Percentiles rank a stretch among this genome's conserved stretches.
Conservation (phyloP, 2,888 invertebrate genomes). For the Netelia inedita region DNA sequence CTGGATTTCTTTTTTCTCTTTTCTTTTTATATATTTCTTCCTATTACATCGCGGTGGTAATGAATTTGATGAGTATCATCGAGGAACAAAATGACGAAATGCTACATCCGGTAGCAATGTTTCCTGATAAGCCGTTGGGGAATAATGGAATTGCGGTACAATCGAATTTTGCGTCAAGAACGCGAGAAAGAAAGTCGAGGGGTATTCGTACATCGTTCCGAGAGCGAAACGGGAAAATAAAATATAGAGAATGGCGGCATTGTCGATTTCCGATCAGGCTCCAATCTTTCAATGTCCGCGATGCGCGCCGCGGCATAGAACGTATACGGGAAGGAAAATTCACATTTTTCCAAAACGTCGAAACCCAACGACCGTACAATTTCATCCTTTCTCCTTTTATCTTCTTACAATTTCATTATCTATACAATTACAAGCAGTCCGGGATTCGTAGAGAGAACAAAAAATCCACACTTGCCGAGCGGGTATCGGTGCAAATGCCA, state of each 20-base stretch:
- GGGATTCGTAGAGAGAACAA: not conserved
- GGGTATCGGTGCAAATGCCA: not conserved
- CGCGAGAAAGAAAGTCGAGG: not conserved
- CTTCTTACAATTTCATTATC: conserved; percentile 12
- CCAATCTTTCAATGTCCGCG: conserved; percentile 45
- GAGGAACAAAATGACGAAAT: not conserved
- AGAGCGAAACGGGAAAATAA: not conserved
- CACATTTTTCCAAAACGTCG: not conserved
- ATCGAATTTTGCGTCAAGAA: conserved; percentile 27
- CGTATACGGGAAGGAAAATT: not conserved
- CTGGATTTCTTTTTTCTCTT: not conserved
- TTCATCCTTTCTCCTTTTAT: not conserved
- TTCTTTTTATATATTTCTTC: not conserved
- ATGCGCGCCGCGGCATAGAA: conserved; percentile 8
- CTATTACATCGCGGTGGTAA: not conserved
- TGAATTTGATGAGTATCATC: not conserved
- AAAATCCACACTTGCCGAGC: conserved; percentile 11
- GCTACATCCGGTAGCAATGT: not conserved
- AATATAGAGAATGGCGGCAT: not conserved
- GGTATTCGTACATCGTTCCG: conserved; percentile 27
- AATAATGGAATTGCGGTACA: not conserved
- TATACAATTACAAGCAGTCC: not conserved
- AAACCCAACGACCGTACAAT: not conserved
- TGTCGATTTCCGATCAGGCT: conserved; percentile 38
- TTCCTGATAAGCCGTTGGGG: not conserved